Base-by-base conservation (phyloP, 2,113 vertebrate species). In the Xenopus borealis region DNA sequence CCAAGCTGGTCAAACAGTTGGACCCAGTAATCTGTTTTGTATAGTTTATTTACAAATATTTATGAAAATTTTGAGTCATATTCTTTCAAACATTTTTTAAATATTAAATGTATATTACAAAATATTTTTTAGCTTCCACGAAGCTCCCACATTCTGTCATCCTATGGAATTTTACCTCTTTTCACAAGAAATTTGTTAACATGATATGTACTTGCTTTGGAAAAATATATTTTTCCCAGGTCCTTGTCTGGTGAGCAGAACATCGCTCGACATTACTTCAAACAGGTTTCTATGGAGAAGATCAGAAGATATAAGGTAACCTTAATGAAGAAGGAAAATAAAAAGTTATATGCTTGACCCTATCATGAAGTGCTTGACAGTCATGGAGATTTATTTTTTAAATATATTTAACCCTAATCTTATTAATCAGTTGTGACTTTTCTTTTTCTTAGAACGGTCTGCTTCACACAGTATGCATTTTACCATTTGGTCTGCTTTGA, bases 401-500 rank as follows among this genome's bases (percentile, higher is more conserved):
- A 63, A 76, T 69, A 76, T 80, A 44, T 62, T 55, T 2, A 18
- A 33, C 69, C 84, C 76, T 78, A 84, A 58, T 81, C 75, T 83
- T 50, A 83, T 79, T 72, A 78, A 72, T 80, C 0, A 0, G 62
- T 72, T 80, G 80, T 2, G 1, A 81, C 75, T 82, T 85, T 83
- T 62, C 80, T 83, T 59, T 81, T 75, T 78, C 50, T 74, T 64
- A 46, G 79, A 79, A 70, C 73, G 27, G 78, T 79, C 64, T 1
- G 0, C 80, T 85, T 86, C 78, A 50, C 53, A 71, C 40, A 73
- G 45, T 75, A 0, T 81, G 53, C 80, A 81, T 86, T 83, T 66
- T 68, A 82, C 75, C 59, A 82, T 79, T 81, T 66, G 46, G 55
- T 71, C 81, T 66, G 70, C 80, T 88, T 87, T 82, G 78, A 88